Evolutionary conservation across 2,113 vertebrate species (phyloP), one percentile per base, ranked within the genome.

Genomic region (Gopherus evgoodei): DNA sequence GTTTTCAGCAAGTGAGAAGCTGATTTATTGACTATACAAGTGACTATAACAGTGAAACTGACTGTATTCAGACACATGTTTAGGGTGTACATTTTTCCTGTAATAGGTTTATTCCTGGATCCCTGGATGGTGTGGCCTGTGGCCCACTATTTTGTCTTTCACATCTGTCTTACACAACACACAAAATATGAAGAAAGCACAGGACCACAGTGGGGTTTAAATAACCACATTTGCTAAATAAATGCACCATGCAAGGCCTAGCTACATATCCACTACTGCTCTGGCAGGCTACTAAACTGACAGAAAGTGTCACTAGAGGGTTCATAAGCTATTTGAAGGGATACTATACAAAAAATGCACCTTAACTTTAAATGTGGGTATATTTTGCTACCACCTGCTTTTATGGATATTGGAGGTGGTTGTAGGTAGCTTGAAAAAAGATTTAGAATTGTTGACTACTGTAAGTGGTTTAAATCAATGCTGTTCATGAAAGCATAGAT

Each of bases 381-480:
- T 72, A 38, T 72, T 72, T 38, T 72, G n/a, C 65, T 69, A 69
- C 16, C 72, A 24, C 42, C 5, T 76, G 21, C 24, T 78, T 69
- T 38, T 49, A 92, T 92, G 79, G 75, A 94, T 88, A 31, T 25
- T 83, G 88, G 81, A 65, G 93, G 93, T 93, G 80, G 96, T 93
- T 93, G 65, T 85, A 93, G 86, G 50, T 86, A 91, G 76, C 56
- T 88, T 62, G 38, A 59, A 57, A 65, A 78, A 81, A 53, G 44
- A 92, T 93, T 95, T 94, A 92, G 53, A 94, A 86, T 80, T 86
- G 88, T 95, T 96, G 95, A 90, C 75, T 8, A 47, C 24, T 82
- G 49, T 29, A 81, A 92, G 50, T 84, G 24, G 5, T 38, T 96
- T 96, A 94, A 97, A 88, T 96, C 90, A 96, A 94, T 95, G 76